phyloP scores from a whole-genome alignment of 2,888 invertebrate genomes.

The Drosophila niveifrons region DNA sequence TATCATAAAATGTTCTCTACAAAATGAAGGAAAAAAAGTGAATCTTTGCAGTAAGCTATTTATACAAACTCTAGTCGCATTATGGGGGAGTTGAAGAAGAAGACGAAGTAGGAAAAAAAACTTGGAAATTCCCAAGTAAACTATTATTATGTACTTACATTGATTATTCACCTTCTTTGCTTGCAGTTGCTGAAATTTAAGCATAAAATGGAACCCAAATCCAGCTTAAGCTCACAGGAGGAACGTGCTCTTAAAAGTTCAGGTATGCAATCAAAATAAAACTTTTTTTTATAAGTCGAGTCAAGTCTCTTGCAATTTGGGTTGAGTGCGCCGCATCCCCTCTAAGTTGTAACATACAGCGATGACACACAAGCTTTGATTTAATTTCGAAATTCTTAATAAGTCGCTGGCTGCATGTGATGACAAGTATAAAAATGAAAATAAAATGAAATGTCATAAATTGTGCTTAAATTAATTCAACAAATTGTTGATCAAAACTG shows the following conservation, averaged over 20 bases:
- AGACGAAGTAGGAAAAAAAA: conserved; percentile 11
- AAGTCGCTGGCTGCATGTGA: not conserved
- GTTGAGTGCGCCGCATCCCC: not conserved
- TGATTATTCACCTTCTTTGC: conserved; percentile 70
- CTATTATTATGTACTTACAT: conserved; percentile 76
- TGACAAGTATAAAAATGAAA: not conserved
- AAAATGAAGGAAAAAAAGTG: conserved; percentile 19
- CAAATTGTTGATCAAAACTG: not conserved
- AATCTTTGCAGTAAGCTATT: conserved; percentile 60
- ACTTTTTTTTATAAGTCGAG: conserved; percentile 18
- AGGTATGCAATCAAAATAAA: conserved; percentile 76
- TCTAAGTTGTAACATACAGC: not conserved
- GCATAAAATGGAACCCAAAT: conserved; percentile 74
- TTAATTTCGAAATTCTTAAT: not conserved
- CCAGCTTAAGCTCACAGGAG: conserved; percentile 82
- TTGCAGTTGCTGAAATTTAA: conserved; percentile 56
- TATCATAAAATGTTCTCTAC: conserved; percentile 56
- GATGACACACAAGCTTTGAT: conserved; percentile 19
- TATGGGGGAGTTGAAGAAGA: conserved; percentile 3
- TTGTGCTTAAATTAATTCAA: not conserved
- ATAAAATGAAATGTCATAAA: not conserved
- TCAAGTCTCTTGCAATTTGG: not conserved
- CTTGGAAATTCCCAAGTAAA: conserved; percentile 60
- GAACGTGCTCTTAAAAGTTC: conserved; percentile 83
- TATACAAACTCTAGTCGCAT: conserved; percentile 33